A percentile compares a stretch with the other conserved stretches of the same genome.
These are phyloP conservation scores for Wasmannia auropunctata DNA, from an alignment of 1,140 invertebrate species.

Conservation along the genomic window DNA sequence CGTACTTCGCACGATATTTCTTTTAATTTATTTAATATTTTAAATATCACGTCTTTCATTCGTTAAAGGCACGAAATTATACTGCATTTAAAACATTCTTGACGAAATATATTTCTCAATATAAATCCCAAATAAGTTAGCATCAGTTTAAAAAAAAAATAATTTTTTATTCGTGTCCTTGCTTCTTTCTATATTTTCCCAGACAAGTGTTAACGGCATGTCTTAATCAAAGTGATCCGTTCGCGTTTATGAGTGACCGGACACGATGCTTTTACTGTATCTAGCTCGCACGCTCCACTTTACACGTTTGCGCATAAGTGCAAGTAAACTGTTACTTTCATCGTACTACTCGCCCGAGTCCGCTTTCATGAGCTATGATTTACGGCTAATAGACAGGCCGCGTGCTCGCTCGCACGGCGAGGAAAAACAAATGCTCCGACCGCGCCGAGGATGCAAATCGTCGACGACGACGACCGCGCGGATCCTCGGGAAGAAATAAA, in stretches of 20 bases:
- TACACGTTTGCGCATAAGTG: slow-evolving; percentile 36
- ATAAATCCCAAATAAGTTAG: no score
- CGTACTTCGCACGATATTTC: not conserved
- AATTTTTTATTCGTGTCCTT: not conserved
- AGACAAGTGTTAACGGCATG: not conserved
- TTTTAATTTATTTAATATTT: not conserved
- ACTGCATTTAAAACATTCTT: not conserved
- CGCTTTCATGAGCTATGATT: slow-evolving; percentile 67
- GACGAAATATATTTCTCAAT: not conserved
- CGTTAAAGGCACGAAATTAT: no score
- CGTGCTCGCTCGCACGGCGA: slow-evolving; percentile 2
- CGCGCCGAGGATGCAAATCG: slow-evolving; percentile 25
- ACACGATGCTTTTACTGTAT: not conserved
- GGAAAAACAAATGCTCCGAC: slow-evolving; percentile 50
- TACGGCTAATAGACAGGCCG: slow-evolving; percentile 59
- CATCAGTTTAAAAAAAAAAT: not conserved
- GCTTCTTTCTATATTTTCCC: not conserved
- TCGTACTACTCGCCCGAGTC: slow-evolving; percentile 55
- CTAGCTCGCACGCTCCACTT: slow-evolving; percentile 46
- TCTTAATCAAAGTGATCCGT: not conserved
- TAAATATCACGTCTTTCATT: no score
- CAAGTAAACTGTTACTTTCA: slow-evolving; percentile 63
- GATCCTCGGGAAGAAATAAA: slow-evolving; percentile 12
- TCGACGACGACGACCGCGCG: not conserved
- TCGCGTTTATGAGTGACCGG: not conserved